These are phyloP conservation scores for Pseudomyrmex dendroicus DNA, from an alignment of 1,140 invertebrate genomes.

Conservation along the genomic window DNA sequence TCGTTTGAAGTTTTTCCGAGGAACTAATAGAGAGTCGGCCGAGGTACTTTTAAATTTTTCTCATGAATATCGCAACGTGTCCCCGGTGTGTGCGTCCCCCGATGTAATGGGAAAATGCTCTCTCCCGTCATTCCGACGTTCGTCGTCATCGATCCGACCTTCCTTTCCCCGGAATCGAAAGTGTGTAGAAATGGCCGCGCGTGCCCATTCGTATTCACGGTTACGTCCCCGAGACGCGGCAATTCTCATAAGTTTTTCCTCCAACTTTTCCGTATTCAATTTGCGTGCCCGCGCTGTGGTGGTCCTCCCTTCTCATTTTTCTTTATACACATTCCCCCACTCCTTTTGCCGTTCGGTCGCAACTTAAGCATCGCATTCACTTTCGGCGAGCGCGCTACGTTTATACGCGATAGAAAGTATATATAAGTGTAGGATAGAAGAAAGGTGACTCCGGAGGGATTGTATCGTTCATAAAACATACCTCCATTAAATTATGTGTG, in stretches of 20 bases:
- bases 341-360: conserved; percentile 32
- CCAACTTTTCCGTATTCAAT: conserved; percentile 62
- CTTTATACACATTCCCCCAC: conserved; percentile 11
- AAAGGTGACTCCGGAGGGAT: background rate
- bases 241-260: conserved; percentile 61
- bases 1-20: background rate
- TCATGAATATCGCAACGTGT: conserved; percentile 23
- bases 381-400: background rate
- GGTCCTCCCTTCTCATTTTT: conserved; percentile 45
- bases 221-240: conserved; percentile 56
- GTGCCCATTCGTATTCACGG: conserved; percentile 63
- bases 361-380: conserved; percentile 37
- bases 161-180: conserved; percentile 27
- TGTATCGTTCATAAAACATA: background rate
- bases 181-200: conserved; percentile 47
- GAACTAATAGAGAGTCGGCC: background rate
- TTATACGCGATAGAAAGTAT: too few relatives aligned
- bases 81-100: background rate
- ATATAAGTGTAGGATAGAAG: too few relatives aligned
- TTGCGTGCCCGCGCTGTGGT: conserved; percentile 52
- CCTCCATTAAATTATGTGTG: background rate
- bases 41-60: background rate
- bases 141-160: conserved; percentile 58
- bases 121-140: conserved; percentile 22
- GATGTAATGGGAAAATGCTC: conserved; percentile 9